Base-by-base conservation (phyloP, 2,797 vertebrate genomes). In the Sebastes oblongus region DNA sequence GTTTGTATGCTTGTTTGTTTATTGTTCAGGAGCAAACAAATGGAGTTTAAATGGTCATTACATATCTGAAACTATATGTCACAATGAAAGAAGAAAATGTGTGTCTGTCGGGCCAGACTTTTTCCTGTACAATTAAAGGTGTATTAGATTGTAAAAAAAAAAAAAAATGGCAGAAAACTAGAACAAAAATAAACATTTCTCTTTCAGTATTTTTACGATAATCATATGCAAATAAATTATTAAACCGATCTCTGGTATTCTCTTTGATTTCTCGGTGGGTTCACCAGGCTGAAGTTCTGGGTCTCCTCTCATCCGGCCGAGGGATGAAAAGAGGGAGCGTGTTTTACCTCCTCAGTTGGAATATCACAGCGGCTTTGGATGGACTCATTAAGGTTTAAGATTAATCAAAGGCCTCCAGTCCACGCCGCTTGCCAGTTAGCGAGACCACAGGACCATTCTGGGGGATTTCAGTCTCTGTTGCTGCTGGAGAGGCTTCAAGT, bases 161-260 rank as follows among this genome's bases (percentile, higher is more conserved):
- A 65, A 65, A 87, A 85, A 75, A 85, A 66, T 25, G 39, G 60
- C 84, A 81, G 85, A 89, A 94, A 92, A 89, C 89, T 83, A 89
- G 84, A 91, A 92, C 85, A 93, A 62, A 94, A 94, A 93, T 91
- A 93, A 86, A 87, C 93, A 92, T 94, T 93, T 93, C 92, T 95
- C 93, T 93, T 94, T 95, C 92, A 91, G 91, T 94, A 95, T 94
- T 95, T 95, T 95, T 94, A 94, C 91, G 91, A 93, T 95, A 93
- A 95, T 94, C 93, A 95, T 94, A 94, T 95, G 94, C 94, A 94
- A 95, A 95, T 95, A 94, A 95, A 95, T 95, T 93, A 95, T 95
- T 93, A 93, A 94, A 94, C 66, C 62, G 90, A 88, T 88, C 80
- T 95, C 78, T 93, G 86, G 91, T 89, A 94, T 93, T 94, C 94